These are phyloP conservation scores for Pseudomyrmex dendroicus DNA, from an alignment of 1,140 invertebrate species.

Conservation along the genomic window DNA sequence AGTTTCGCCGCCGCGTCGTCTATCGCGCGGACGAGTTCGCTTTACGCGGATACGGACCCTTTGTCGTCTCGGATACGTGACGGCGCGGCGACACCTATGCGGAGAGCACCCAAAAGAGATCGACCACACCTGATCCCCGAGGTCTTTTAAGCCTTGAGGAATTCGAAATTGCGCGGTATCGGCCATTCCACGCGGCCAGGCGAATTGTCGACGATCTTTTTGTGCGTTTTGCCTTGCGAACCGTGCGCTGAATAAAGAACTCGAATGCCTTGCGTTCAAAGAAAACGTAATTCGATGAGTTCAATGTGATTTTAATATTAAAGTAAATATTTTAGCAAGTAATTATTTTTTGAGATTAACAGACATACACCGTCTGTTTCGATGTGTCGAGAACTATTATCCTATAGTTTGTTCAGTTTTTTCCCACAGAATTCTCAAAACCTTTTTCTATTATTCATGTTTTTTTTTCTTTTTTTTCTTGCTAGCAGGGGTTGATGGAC, in stretches of 20 bases:
- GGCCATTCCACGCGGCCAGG: background rate
- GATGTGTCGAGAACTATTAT: constrained; percentile 73
- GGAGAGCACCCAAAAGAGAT: constrained; percentile 74
- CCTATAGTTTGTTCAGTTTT: constrained; percentile 74
- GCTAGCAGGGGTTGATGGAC: constrained; percentile 28
- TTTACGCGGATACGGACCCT: constrained; percentile 82
- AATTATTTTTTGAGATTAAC: background rate
- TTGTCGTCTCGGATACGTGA: constrained; percentile 77
- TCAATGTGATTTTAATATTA: no score
- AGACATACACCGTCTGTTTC: background rate
- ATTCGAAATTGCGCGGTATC: constrained; percentile 74
- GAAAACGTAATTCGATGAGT: background rate
- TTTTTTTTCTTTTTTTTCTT: constrained; percentile 72
- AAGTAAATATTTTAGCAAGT: background rate
- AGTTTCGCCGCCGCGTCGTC: constrained; percentile 79
- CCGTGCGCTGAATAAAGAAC: background rate
- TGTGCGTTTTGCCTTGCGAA: background rate
- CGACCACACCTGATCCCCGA: constrained; percentile 78
- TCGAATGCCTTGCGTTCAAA: background rate
- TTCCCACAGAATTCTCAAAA: constrained; percentile 84
- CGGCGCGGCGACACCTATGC: constrained; percentile 74
- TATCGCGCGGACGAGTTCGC: constrained; percentile 77
- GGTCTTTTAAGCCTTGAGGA: constrained; percentile 65
- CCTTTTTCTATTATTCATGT: constrained; percentile 79
- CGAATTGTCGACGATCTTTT: constrained; percentile 50